Conservation (phyloP, 2,113 vertebrate species). For the Catharus fuscescens region DNA sequence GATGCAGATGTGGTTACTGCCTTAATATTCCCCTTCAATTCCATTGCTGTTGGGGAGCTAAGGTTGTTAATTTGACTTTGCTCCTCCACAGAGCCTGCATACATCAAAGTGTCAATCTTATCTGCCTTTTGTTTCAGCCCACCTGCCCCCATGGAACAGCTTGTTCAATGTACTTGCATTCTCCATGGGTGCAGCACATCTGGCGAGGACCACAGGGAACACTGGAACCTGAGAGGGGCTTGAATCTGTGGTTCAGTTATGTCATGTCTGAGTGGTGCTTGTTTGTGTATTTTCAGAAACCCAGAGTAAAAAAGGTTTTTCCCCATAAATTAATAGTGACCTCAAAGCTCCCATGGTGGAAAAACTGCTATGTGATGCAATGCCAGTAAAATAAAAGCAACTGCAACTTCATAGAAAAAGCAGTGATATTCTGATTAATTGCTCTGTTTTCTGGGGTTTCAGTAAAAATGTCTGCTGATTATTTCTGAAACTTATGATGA, state of each 20-base stretch:
- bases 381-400: constrained; percentile 33
- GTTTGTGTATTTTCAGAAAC: constrained; percentile 40
- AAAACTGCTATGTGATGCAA: constrained; percentile 34
- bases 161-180: neutral
- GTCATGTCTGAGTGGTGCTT: constrained; percentile 39
- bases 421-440: constrained; percentile 56
- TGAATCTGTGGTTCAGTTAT: constrained; percentile 24
- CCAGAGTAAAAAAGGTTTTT: neutral
- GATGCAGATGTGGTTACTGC: constrained; percentile 22
- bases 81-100: neutral
- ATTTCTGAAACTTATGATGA: constrained; percentile 55
- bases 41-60: neutral
- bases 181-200: constrained; percentile 46
- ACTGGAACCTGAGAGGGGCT: constrained; percentile 12
- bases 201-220: neutral
- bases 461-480: constrained; percentile 61
- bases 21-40: constrained; percentile 21
- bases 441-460: constrained; percentile 55
- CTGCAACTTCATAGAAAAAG: constrained; percentile 40
- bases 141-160: neutral
- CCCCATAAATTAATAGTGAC: constrained; percentile 25
- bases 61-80: constrained; percentile 47
- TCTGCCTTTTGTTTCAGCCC: constrained; percentile 30
- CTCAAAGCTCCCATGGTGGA: constrained; percentile 15
- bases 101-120: constrained; percentile 37